Evolutionary conservation across 2,888 invertebrate genomes (phyloP).

Genomic region (Lasioglossum calceatum): DNA sequence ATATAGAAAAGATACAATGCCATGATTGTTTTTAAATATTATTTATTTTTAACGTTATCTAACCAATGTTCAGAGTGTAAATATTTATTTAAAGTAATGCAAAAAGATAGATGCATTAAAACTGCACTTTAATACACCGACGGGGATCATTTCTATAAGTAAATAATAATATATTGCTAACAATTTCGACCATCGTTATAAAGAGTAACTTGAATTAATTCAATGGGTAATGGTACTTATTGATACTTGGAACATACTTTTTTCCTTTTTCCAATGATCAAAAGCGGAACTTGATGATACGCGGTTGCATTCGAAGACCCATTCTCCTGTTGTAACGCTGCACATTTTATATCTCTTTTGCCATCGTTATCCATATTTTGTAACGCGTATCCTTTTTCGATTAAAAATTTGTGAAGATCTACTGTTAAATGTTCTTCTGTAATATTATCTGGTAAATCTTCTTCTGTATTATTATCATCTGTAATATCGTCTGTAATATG

Average conservation of each 20-base stretch:
- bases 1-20: background rate
- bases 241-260: slow-evolving; percentile 16
- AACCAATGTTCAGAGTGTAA: background rate
- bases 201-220: slow-evolving; percentile 10
- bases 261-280: slow-evolving; percentile 72
- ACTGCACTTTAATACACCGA: background rate
- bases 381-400: slow-evolving; percentile 21
- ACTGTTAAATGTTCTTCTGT: slow-evolving; percentile 34
- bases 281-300: slow-evolving; percentile 68
- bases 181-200: background rate
- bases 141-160: background rate
- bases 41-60: slow-evolving; percentile 11
- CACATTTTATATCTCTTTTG: slow-evolving; percentile 65
- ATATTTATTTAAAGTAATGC: slow-evolving; percentile 2
- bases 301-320: slow-evolving; percentile 65
- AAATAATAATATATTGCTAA: slow-evolving; percentile 22
- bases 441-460: slow-evolving; percentile 22
- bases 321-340: slow-evolving; percentile 57
- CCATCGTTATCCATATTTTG: slow-evolving; percentile 68
- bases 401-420: slow-evolving; percentile 45
- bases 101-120: slow-evolving; percentile 10
- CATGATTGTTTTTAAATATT: slow-evolving; percentile 1
- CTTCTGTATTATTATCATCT: slow-evolving; percentile 1
- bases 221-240: background rate
- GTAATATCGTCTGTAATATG: background rate